phyloP scores from a whole-genome alignment of 2,888 invertebrate species.

The Embidobia sp. region DNA sequence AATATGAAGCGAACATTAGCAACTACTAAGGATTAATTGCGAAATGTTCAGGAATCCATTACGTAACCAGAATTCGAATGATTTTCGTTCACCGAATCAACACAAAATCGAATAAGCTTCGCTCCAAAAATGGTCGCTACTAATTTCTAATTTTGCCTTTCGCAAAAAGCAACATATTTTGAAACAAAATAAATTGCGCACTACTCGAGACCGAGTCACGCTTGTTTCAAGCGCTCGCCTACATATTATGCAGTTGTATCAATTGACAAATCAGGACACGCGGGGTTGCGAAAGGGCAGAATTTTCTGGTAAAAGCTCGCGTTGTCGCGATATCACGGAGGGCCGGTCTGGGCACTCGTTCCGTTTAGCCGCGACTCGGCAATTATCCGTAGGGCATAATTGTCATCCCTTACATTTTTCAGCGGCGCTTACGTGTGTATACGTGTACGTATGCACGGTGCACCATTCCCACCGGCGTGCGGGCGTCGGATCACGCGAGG shows the following conservation, averaged over 20 bases:
- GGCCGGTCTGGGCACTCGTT: constrained; percentile 70
- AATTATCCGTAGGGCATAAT: constrained; percentile 81
- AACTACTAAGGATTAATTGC: too few relatives aligned
- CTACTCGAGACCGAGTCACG: too few relatives aligned
- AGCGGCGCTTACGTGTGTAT: constrained; percentile 62
- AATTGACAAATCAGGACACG: constrained; percentile 57
- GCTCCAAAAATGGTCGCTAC: background rate
- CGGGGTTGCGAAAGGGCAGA: constrained; percentile 75
- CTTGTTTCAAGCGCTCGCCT: constrained; percentile 1
- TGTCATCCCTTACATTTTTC: constrained; percentile 79
- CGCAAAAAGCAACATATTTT: too few relatives aligned
- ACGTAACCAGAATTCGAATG: too few relatives aligned
- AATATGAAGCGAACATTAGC: too few relatives aligned
- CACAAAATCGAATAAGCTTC: too few relatives aligned
- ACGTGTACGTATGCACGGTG: constrained; percentile 57
- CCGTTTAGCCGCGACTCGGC: constrained; percentile 79
- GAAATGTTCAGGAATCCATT: too few relatives aligned
- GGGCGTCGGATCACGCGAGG: constrained; percentile 80
- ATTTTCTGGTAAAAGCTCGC: constrained; percentile 75
- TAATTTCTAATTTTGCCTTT: too few relatives aligned
- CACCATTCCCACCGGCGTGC: constrained; percentile 58
- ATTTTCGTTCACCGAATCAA: background rate
- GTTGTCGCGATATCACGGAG: constrained; percentile 67
- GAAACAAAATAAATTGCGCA: too few relatives aligned
- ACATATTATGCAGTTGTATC: constrained; percentile 37